These are phyloP conservation scores for Lymantria dispar DNA, from an alignment of 2,888 invertebrate species.

Conservation along the genomic window DNA sequence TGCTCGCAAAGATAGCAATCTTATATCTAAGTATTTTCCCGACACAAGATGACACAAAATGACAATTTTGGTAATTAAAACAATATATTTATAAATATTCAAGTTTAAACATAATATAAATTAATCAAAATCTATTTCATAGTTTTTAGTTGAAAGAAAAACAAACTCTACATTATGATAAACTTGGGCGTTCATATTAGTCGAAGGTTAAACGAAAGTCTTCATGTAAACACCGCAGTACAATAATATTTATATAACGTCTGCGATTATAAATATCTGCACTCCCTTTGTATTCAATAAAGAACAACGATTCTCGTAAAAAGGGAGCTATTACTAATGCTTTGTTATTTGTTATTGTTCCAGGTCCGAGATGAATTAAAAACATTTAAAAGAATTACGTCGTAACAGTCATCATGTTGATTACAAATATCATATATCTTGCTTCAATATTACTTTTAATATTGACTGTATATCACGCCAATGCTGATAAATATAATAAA, in stretches of 20 bases:
- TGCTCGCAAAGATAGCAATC: no score
- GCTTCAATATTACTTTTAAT: slow-evolving; percentile 4
- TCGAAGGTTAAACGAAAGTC: no score
- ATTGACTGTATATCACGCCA: background rate
- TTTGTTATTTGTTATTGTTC: slow-evolving; percentile 16
- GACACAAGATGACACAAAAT: no score
- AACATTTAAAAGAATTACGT: background rate
- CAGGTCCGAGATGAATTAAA: slow-evolving; percentile 14
- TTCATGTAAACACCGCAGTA: background rate
- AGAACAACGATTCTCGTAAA: background rate
- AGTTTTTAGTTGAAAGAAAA: no score
- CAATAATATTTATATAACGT: background rate
- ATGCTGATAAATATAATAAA: slow-evolving; percentile 8
- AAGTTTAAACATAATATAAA: no score
- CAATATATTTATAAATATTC: no score
- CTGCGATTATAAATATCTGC: background rate
- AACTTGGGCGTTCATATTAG: no score
- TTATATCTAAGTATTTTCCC: no score
- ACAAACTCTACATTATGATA: no score
- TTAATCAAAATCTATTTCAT: no score
- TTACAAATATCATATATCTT: slow-evolving; percentile 2
- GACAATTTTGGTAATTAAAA: no score
- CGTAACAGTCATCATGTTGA: slow-evolving; percentile 17
- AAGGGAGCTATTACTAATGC: background rate
- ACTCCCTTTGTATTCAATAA: background rate